These are phyloP conservation scores for Nannoperca obscura DNA, from an alignment of 2,797 vertebrate genomes.

Conservation along the genomic window DNA sequence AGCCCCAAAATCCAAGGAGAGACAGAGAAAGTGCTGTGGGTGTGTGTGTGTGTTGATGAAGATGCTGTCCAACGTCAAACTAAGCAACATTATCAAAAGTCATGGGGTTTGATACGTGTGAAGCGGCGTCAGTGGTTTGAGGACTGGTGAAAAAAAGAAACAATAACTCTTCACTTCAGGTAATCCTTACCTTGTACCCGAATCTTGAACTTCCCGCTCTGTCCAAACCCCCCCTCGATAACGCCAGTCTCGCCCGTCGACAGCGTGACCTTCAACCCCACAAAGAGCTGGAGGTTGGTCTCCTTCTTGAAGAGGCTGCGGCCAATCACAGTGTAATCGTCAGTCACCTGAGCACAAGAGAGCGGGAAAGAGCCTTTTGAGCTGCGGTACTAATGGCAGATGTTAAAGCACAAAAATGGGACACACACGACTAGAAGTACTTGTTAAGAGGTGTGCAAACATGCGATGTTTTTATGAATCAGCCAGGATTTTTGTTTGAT, in stretches of 20 bases:
- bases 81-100: not conserved
- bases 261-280: slow-evolving; percentile 93
- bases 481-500: slow-evolving; percentile 8
- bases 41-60: slow-evolving; percentile 24
- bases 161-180: slow-evolving; percentile 2
- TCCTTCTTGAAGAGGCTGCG: slow-evolving; percentile 98
- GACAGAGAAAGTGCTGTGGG: slow-evolving; percentile 21
- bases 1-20: slow-evolving; percentile 37
- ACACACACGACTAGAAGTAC: not conserved
- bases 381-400: not conserved
- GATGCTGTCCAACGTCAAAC: not conserved
- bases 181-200: slow-evolving; percentile 89
- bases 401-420: not conserved
- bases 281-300: slow-evolving; percentile 97
- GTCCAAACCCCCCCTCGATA: slow-evolving; percentile 97
- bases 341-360: slow-evolving; percentile 87
- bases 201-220: slow-evolving; percentile 98
- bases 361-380: slow-evolving; percentile 14
- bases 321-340: slow-evolving; percentile 95
- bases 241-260: slow-evolving; percentile 93
- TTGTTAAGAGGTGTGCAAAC: slow-evolving; percentile 5
- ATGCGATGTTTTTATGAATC: slow-evolving; percentile 17
- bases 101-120: not conserved
- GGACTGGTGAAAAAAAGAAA: not conserved
- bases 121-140: not conserved